Conservation (phyloP, 2,797 vertebrate species). For the Myotis vivesi region DNA sequence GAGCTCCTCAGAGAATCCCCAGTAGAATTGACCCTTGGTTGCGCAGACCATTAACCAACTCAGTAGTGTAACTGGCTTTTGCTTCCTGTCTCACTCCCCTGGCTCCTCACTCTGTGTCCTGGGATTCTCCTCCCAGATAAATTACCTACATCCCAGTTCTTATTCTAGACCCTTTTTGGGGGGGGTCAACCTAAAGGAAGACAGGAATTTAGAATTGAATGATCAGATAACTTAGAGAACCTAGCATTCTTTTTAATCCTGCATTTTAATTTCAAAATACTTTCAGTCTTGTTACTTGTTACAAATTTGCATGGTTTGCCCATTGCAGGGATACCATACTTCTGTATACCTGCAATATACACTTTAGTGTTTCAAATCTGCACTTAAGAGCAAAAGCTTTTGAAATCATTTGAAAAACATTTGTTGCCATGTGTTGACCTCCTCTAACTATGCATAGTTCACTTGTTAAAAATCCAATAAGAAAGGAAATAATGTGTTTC, state of each 20-base stretch:
- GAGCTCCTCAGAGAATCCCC: not conserved
- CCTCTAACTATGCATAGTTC: conserved; percentile 15
- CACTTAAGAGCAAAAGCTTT: not conserved
- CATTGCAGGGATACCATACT: not conserved
- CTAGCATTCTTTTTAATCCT: not conserved
- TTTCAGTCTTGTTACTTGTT: not conserved
- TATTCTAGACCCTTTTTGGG: not conserved
- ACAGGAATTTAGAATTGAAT: not conserved
- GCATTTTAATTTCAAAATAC: not conserved
- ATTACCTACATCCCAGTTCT: not conserved
- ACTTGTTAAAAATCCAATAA: conserved; percentile 16
- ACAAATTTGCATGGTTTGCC: not conserved
- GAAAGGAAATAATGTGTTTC: conserved; percentile 43
- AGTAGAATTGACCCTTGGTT: not conserved
- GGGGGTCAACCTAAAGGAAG: not conserved
- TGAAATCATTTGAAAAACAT: conserved; percentile 30
- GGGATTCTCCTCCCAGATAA: not conserved
- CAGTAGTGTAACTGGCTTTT: not conserved
- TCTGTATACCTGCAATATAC: not conserved
- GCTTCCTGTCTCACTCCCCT: not conserved
- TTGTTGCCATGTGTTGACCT: not conserved
- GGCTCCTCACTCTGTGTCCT: not conserved
- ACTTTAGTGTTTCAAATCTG: not conserved
- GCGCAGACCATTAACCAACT: not conserved
- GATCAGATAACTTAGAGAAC: not conserved